A percentile compares a stretch with the other conserved stretches of the same genome.
Evolutionary conservation across 2,113 vertebrate genomes (phyloP).

Genomic region (Balaeniceps rex): DNA sequence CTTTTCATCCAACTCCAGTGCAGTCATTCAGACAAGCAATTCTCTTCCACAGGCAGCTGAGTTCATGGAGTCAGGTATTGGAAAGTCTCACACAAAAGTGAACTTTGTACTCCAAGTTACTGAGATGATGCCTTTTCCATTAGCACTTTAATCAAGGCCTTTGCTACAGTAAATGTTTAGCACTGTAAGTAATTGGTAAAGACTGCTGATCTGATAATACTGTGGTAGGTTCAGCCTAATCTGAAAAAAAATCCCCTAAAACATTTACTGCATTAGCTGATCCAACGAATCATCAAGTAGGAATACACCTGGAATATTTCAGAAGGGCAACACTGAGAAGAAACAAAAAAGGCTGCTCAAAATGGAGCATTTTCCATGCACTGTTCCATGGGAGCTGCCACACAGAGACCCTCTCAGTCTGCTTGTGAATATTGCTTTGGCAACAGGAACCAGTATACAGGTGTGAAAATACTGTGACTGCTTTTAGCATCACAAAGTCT

Average conservation of each 20-base stretch:
- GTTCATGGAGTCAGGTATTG: background rate
- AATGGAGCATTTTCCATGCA: background rate
- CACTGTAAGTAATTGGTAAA: background rate
- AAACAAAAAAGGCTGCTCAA: background rate
- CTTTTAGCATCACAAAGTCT: background rate
- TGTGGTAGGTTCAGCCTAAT: background rate
- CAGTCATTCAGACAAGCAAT: background rate
- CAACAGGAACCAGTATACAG: background rate
- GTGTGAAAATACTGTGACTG: background rate
- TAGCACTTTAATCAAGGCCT: background rate
- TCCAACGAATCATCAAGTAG: background rate
- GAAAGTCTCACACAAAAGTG: background rate
- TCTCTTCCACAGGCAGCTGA: background rate
- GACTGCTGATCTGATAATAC: slow-evolving; percentile 15
- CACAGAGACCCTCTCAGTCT: background rate
- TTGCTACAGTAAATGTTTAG: background rate
- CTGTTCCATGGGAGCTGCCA: background rate
- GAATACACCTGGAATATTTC: background rate
- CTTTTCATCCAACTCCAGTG: background rate
- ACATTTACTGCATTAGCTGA: background rate
- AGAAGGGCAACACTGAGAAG: background rate
- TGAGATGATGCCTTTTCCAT: background rate
- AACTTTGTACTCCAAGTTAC: background rate
- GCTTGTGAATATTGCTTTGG: background rate
- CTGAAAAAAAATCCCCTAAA: background rate